phyloP scores from a whole-genome alignment of 2,888 invertebrate species.

The Quadroppia sp. region DNA sequence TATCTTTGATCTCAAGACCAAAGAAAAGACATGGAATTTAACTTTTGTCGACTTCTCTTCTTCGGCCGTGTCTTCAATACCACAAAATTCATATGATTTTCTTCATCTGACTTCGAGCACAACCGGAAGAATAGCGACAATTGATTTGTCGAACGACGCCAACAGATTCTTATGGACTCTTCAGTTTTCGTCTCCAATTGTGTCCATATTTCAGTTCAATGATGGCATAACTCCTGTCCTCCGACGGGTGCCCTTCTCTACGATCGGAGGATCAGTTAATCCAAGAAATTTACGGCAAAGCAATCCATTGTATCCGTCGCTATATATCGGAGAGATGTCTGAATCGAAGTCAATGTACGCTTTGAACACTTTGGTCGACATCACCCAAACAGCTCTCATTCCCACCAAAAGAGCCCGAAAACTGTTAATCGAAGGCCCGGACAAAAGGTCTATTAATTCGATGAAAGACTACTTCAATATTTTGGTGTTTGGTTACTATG shows the following conservation, averaged over 20 bases:
- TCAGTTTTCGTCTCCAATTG: slow-evolving; percentile 81
- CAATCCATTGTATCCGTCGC: slow-evolving; percentile 40
- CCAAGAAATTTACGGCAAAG: slow-evolving; percentile 7
- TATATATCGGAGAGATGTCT: slow-evolving; percentile 41
- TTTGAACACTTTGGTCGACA: slow-evolving; percentile 39
- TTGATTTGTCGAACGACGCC: slow-evolving; percentile 69
- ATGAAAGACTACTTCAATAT: slow-evolving; percentile 24
- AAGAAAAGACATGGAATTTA: slow-evolving; percentile 77
- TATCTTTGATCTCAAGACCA: slow-evolving; percentile 79
- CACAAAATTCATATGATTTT: slow-evolving; percentile 58
- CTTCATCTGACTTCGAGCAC: slow-evolving; percentile 87
- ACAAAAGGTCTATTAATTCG: neutral
- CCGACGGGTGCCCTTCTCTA: slow-evolving; percentile 51
- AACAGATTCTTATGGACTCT: slow-evolving; percentile 74
- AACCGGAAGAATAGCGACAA: slow-evolving; percentile 75
- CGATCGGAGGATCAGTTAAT: slow-evolving; percentile 49
- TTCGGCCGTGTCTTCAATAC: slow-evolving; percentile 52
- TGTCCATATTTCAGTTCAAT: slow-evolving; percentile 68
- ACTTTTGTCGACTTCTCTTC: slow-evolving; percentile 94
- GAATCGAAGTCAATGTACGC: slow-evolving; percentile 40
- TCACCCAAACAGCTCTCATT: slow-evolving; percentile 33
- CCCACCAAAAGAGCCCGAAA: slow-evolving; percentile 16
- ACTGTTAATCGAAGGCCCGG: slow-evolving; percentile 40
- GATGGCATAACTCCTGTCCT: slow-evolving; percentile 52
- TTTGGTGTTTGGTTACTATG: slow-evolving; percentile 39